phyloP scores from a whole-genome alignment of 2,888 invertebrate species.

The Stenchaetothrips biformis region DNA sequence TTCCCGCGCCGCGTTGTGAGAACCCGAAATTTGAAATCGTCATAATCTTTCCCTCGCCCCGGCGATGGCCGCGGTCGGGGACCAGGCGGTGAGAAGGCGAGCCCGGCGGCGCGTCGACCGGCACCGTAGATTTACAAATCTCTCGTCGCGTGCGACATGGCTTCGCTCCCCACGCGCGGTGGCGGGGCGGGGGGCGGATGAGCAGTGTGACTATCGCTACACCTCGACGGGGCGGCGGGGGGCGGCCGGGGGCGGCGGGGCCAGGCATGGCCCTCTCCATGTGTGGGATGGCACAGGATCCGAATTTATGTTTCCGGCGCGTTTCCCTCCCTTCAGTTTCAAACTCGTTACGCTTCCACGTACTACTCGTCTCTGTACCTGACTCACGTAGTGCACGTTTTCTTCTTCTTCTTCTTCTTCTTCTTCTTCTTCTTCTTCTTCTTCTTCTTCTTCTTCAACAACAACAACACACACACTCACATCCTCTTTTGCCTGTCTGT shows the following conservation, averaged over 20 bases:
- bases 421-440: no score
- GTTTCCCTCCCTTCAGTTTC: neutral
- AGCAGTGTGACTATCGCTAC: neutral
- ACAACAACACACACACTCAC: no score
- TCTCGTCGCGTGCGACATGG: slow-evolving; percentile 13
- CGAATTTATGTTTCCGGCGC: slow-evolving; percentile 18
- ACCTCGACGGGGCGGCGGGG: neutral
- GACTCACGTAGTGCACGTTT: no score
- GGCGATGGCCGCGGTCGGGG: neutral
- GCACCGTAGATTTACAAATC: neutral
- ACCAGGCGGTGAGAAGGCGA: no score
- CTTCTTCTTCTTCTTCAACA: no score
- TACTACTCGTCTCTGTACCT: neutral
- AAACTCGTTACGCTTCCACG: neutral
- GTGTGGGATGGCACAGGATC: neutral
- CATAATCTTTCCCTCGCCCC: neutral
- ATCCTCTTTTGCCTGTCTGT: neutral
- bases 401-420: no score
- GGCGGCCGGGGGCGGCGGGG: neutral
- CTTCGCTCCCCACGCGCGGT: no score
- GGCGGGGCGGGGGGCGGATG: neutral
- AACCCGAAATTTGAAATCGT: neutral
- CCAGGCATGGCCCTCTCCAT: neutral
- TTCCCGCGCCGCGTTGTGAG: neutral
- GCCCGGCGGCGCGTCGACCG: neutral